phyloP scores from a whole-genome alignment of 2,113 vertebrate genomes.

The Microcebus griseorufus region DNA sequence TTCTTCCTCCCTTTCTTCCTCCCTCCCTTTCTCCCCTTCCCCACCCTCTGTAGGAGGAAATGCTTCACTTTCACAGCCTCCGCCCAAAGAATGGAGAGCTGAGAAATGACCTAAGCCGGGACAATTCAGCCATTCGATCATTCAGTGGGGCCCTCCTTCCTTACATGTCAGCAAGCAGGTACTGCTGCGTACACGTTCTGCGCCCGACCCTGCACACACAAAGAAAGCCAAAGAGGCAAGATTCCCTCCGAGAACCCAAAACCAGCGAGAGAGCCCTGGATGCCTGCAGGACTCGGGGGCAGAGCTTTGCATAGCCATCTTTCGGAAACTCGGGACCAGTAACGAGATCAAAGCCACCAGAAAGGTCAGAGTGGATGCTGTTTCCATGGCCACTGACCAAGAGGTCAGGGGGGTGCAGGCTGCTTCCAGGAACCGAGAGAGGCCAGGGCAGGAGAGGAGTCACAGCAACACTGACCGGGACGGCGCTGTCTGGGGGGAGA shows the following conservation, averaged over 20 bases:
- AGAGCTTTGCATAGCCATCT: not conserved
- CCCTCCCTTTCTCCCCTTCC: not conserved
- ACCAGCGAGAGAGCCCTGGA: not conserved
- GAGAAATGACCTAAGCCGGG: not conserved
- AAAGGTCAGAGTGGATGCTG: not conserved
- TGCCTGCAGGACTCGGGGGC: not conserved
- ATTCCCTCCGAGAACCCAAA: not conserved
- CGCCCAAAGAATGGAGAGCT: not conserved
- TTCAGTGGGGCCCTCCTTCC: not conserved
- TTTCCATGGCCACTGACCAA: conserved; percentile 3
- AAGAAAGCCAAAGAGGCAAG: not conserved
- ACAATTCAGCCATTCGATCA: not conserved
- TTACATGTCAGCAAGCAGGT: not conserved
- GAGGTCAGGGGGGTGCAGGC: not conserved
- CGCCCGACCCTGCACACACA: not conserved
- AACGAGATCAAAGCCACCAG: not conserved
- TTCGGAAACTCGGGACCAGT: not conserved
- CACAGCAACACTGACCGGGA: not conserved
- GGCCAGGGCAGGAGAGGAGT: not conserved
- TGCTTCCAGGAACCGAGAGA: not conserved
- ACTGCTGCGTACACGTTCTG: not conserved
- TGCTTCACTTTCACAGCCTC: not conserved
- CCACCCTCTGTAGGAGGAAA: not conserved
- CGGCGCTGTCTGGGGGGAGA: not conserved
- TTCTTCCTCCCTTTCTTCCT: fast-evolving